Conservation (phyloP, 2,113 vertebrate species). For the Mormoops blainvillei region DNA sequence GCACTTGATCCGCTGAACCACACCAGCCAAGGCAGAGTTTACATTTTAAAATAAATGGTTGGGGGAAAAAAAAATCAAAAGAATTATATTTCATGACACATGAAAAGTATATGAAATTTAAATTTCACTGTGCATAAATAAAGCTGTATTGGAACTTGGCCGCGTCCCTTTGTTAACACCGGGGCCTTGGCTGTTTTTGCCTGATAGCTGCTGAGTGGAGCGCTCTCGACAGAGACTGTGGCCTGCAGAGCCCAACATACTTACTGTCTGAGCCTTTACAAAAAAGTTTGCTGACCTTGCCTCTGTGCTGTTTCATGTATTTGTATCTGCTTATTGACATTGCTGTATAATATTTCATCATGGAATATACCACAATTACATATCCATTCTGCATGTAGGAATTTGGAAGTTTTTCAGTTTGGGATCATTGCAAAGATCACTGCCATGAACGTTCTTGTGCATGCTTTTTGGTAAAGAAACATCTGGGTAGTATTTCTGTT, state of each 20-base stretch:
- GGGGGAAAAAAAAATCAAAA: not conserved
- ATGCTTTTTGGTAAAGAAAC: not conserved
- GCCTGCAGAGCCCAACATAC: too few relatives aligned
- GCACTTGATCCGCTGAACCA: too few relatives aligned
- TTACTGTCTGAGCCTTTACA: not conserved
- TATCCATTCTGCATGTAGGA: not conserved
- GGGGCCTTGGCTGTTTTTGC: not conserved
- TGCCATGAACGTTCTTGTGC: not conserved
- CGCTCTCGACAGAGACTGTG: not conserved
- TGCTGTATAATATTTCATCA: not conserved
- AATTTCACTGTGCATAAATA: not conserved
- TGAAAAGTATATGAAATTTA: not conserved
- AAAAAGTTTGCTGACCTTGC: not conserved
- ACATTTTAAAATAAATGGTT: not conserved
- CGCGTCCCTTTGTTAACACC: accelerated
- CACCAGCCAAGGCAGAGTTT: too few relatives aligned
- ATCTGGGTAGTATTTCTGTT: not conserved
- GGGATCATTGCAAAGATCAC: too few relatives aligned
- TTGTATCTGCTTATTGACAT: not conserved
- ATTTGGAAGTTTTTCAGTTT: not conserved
- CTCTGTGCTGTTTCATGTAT: accelerated
- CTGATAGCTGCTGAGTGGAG: not conserved
- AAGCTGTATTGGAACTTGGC: not conserved
- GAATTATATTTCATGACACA: not conserved
- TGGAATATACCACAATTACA: accelerated